These are phyloP conservation scores for Halichoerus grypus DNA, from an alignment of 2,113 vertebrate genomes.

Conservation along the genomic window DNA sequence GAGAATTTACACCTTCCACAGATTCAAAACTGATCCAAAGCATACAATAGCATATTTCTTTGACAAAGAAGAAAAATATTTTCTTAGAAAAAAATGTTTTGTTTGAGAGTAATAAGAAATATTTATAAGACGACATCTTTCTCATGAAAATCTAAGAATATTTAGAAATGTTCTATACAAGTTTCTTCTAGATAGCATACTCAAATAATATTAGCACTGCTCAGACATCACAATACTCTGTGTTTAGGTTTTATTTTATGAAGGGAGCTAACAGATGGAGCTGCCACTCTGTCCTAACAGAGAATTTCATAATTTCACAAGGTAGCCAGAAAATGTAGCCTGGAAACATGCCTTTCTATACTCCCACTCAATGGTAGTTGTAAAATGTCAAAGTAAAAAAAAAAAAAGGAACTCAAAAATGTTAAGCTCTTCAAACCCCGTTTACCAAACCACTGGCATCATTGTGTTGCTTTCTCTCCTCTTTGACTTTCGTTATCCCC, in stretches of 20 bases:
- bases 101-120: conserved; percentile 26
- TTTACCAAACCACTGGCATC: background rate
- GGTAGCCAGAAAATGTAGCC: conserved; percentile 57
- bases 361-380: conserved; percentile 46
- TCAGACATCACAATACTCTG: background rate
- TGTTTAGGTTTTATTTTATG: conserved; percentile 44
- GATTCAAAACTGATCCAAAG: background rate
- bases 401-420: background rate
- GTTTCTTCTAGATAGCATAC: background rate
- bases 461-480: background rate
- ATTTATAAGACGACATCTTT: conserved; percentile 10
- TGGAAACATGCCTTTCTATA: conserved; percentile 56
- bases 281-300: conserved; percentile 45
- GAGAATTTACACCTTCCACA: background rate
- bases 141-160: conserved; percentile 37
- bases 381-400: conserved; percentile 64
- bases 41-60: background rate
- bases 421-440: background rate
- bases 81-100: conserved; percentile 55
- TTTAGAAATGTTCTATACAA: conserved; percentile 22
- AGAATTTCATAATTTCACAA: conserved; percentile 59
- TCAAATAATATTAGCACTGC: conserved; percentile 1
- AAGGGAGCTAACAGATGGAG: conserved; percentile 67
- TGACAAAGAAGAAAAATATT: conserved; percentile 8
- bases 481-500: background rate